Conservation (phyloP, 2,888 invertebrate species). For the Parascotia fuliginaria region DNA sequence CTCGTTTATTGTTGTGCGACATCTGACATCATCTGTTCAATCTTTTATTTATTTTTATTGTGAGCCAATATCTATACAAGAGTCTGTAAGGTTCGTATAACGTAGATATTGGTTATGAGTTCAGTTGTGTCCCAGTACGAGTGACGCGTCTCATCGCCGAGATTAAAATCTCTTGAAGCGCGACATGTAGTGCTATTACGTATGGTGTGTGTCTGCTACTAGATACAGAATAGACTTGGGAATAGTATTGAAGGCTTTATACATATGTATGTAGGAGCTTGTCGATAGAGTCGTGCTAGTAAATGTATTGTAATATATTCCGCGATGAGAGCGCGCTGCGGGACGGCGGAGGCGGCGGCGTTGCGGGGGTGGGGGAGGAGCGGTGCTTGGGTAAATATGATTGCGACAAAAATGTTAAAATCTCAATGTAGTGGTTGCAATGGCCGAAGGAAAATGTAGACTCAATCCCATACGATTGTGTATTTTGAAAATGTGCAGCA, state of each 20-base stretch:
- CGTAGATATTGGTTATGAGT: not conserved
- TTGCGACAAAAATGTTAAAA: slow-evolving; percentile 8
- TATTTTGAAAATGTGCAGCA: too few species aligned
- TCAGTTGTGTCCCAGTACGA: not conserved
- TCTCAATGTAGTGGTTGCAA: not conserved
- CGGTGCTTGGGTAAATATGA: slow-evolving; percentile 10
- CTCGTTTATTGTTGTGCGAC: too few species aligned
- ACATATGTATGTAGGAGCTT: not conserved
- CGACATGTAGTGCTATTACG: not conserved
- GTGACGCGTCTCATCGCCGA: not conserved
- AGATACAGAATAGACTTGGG: not conserved
- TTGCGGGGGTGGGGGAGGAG: not conserved
- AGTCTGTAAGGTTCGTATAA: not conserved
- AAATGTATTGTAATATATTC: slow-evolving; percentile 35
- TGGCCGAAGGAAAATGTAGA: not conserved
- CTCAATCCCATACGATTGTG: not conserved
- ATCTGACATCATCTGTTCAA: too few species aligned
- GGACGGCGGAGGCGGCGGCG: not conserved
- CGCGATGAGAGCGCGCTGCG: not conserved
- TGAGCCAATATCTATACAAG: not conserved
- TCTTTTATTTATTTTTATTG: not conserved
- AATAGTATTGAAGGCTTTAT: not conserved
- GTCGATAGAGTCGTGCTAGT: slow-evolving; percentile 4
- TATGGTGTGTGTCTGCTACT: not conserved
- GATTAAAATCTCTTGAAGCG: not conserved